Evolutionary conservation across 2,113 vertebrate species (phyloP).

Genomic region (Hyaena hyaena): DNA sequence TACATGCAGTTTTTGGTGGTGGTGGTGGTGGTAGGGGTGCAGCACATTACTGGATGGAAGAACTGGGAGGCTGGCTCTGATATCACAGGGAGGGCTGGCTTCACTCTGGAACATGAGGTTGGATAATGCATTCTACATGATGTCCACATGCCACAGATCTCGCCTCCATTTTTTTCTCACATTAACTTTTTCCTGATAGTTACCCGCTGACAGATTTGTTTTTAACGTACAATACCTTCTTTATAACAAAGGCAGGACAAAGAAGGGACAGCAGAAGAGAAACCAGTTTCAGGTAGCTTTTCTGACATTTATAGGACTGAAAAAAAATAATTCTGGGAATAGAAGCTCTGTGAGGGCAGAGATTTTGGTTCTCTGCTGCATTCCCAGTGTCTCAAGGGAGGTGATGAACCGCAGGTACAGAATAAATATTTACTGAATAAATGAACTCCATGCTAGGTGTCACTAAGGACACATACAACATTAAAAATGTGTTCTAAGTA

Average conservation of each 20-base stretch:
- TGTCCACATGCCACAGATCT: background rate
- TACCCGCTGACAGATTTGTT: background rate
- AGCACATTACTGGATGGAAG: too few species aligned
- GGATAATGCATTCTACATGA: background rate
- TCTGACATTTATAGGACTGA: background rate
- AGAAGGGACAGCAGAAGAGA: background rate
- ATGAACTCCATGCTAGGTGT: background rate
- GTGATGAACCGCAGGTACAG: background rate
- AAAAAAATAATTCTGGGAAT: background rate
- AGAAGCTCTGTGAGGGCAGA: background rate
- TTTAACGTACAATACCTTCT: background rate
- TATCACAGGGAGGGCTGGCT: too few species aligned
- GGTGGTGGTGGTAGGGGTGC: background rate
- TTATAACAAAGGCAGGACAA: background rate
- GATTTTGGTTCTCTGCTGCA: background rate
- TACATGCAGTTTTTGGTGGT: background rate
- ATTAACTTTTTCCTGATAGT: background rate
- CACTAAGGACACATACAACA: background rate
- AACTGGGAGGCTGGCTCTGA: background rate
- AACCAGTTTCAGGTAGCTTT: background rate
- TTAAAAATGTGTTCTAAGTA: background rate
- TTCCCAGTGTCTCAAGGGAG: background rate
- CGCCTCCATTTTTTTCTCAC: background rate
- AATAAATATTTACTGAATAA: background rate
- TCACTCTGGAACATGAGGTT: background rate